Evolutionary conservation across 2,888 invertebrate species (phyloP).

Genomic region (Drosophila mercatorum): DNA sequence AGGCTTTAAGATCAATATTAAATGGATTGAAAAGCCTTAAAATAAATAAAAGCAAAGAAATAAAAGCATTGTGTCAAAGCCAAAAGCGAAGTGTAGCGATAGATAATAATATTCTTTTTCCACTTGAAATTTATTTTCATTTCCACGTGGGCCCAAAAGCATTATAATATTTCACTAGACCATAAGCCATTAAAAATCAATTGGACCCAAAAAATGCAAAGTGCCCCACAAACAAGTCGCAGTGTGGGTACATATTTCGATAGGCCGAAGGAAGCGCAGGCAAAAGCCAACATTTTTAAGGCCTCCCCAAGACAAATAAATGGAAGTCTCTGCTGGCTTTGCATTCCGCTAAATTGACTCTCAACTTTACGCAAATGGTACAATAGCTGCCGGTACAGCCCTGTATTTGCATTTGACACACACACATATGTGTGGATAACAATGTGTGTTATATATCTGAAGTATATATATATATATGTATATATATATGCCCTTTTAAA

Average conservation of each 20-base stretch:
- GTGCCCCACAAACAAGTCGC: conserved; percentile 30
- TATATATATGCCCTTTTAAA: conserved; percentile 33
- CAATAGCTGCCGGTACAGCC: conserved; percentile 27
- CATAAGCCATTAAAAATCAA: conserved; percentile 74
- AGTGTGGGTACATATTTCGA: conserved; percentile 23
- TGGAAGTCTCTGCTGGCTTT: conserved; percentile 43
- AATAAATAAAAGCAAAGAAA: conserved; percentile 31
- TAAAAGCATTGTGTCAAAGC: conserved; percentile 10
- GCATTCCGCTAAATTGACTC: conserved; percentile 72
- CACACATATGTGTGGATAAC: conserved; percentile 12
- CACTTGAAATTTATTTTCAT: conserved; percentile 10
- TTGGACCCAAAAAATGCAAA: conserved; percentile 61
- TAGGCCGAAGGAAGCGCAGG: conserved; percentile 1
- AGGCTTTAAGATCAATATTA: conserved; percentile 9
- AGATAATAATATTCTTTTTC: background rate
- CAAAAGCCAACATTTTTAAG: conserved; percentile 12
- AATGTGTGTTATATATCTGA: background rate
- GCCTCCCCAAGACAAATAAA: conserved; percentile 37
- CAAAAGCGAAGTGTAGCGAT: background rate
- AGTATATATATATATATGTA: too few species aligned
- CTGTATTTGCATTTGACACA: conserved; percentile 18
- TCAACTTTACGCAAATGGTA: conserved; percentile 52
- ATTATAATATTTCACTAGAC: conserved; percentile 54
- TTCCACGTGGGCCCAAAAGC: conserved; percentile 29
- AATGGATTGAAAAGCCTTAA: conserved; percentile 3